phyloP scores from a whole-genome alignment of 1,140 invertebrate genomes.

The Sesamia nonagrioides region DNA sequence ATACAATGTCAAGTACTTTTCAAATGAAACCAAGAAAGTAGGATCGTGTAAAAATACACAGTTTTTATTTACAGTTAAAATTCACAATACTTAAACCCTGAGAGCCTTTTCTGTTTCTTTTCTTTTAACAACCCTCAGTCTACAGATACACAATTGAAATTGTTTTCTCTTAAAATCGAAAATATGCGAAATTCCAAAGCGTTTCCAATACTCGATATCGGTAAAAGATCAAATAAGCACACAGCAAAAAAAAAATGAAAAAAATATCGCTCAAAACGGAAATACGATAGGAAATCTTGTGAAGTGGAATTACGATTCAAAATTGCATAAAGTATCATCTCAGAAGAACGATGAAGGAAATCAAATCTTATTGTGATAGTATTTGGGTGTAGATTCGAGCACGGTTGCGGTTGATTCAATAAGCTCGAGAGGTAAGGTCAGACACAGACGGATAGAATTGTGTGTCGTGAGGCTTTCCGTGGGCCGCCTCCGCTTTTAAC shows the following conservation, averaged over 20 bases:
- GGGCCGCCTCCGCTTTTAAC: conserved; percentile 25
- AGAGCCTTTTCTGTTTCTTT: background rate
- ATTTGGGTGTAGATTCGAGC: conserved; percentile 36
- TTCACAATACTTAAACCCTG: background rate
- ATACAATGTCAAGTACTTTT: no score
- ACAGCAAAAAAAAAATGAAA: conserved; percentile 36
- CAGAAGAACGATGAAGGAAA: conserved; percentile 19
- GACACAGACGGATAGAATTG: conserved; percentile 48
- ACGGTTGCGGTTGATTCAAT: conserved; percentile 38
- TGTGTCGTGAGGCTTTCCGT: conserved; percentile 40
- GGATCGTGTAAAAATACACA: background rate
- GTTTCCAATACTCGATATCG: conserved; percentile 48
- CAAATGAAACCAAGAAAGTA: background rate
- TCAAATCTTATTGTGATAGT: conserved; percentile 33
- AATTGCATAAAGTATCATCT: conserved; percentile 38
- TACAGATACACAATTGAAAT: conserved; percentile 24
- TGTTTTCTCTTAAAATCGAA: conserved; percentile 47
- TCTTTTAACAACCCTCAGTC: conserved; percentile 14
- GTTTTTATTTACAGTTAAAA: no score
- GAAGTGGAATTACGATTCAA: conserved; percentile 34
- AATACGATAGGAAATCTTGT: conserved; percentile 48
- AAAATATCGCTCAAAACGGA: conserved; percentile 29
- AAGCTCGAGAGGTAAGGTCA: conserved; percentile 45
- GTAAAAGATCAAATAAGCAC: conserved; percentile 49
- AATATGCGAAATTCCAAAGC: conserved; percentile 43